Percentiles rank a stretch among this genome's conserved stretches.
Conservation (phyloP, 2,797 vertebrate species). For the Silurus lanzhouensis region DNA sequence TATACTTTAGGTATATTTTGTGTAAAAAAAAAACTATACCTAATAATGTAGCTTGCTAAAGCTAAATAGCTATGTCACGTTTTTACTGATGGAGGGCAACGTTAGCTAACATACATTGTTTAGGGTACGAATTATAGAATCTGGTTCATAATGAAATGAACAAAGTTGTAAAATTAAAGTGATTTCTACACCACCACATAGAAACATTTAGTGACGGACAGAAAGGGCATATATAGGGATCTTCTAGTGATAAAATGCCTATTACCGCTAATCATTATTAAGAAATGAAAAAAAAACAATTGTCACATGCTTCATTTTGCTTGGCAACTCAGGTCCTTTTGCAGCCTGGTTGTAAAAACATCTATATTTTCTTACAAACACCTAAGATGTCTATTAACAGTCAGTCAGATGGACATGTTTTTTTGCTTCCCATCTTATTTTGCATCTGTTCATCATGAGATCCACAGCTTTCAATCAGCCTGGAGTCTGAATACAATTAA, state of each 20-base stretch:
- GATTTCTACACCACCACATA: background rate
- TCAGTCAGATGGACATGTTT: background rate
- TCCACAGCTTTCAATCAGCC: slow-evolving; percentile 17
- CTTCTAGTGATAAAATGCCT: background rate
- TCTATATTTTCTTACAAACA: background rate
- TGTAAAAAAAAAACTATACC: too few relatives aligned
- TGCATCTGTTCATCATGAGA: background rate
- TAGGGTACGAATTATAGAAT: background rate
- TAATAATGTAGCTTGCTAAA: background rate
- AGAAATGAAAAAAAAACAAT: background rate
- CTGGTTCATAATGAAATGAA: background rate
- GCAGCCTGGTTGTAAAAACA: background rate
- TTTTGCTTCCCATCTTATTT: background rate
- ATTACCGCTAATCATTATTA: background rate
- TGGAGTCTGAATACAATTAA: slow-evolving; percentile 30
- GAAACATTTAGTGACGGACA: background rate
- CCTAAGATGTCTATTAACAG: background rate
- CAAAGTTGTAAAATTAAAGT: background rate
- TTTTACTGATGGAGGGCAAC: background rate
- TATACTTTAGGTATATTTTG: too few relatives aligned
- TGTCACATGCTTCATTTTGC: background rate
- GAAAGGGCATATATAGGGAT: background rate
- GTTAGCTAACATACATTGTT: background rate
- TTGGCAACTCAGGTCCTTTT: background rate
- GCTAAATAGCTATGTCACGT: background rate